Percentiles rank a stretch among this genome's conserved stretches.
These are phyloP conservation scores for Drosophila triauraria DNA, from an alignment of 1,140 invertebrate species.

Conservation along the genomic window DNA sequence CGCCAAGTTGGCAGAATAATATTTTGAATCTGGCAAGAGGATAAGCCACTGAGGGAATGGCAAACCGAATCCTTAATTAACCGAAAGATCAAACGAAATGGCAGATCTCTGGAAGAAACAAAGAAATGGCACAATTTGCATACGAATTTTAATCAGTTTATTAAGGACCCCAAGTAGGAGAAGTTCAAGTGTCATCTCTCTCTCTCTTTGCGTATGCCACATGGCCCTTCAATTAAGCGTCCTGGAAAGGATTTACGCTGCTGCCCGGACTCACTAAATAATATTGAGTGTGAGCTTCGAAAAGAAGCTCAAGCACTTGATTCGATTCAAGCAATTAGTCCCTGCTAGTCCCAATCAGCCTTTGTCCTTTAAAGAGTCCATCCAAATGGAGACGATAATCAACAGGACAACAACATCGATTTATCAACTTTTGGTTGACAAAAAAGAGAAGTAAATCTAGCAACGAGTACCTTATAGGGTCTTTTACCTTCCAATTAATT, in stretches of 20 bases:
- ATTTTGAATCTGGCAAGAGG: not conserved
- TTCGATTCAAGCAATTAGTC: slow-evolving; percentile 36
- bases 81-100: slow-evolving; percentile 7
- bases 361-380: slow-evolving; percentile 3
- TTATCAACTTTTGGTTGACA: not conserved
- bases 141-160: slow-evolving; percentile 16
- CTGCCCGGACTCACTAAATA: slow-evolving; percentile 28
- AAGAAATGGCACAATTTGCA: slow-evolving; percentile 1
- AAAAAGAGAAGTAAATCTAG: not conserved
- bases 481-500: not conserved
- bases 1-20: not conserved
- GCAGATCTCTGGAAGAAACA: not conserved
- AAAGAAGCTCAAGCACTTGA: slow-evolving; percentile 22
- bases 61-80: not conserved
- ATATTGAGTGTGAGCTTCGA: slow-evolving; percentile 22
- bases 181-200: not conserved
- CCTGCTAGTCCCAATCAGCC: slow-evolving; percentile 5
- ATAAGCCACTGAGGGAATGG: too few species aligned
- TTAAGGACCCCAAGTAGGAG: slow-evolving; percentile 1
- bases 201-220: not conserved
- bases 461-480: not conserved
- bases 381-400: not conserved
- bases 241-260: slow-evolving; percentile 31
- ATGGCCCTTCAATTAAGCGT: slow-evolving; percentile 7
- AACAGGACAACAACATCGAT: not conserved